These are phyloP conservation scores for Carcina quercana DNA, from an alignment of 2,888 invertebrate species.

Conservation along the genomic window DNA sequence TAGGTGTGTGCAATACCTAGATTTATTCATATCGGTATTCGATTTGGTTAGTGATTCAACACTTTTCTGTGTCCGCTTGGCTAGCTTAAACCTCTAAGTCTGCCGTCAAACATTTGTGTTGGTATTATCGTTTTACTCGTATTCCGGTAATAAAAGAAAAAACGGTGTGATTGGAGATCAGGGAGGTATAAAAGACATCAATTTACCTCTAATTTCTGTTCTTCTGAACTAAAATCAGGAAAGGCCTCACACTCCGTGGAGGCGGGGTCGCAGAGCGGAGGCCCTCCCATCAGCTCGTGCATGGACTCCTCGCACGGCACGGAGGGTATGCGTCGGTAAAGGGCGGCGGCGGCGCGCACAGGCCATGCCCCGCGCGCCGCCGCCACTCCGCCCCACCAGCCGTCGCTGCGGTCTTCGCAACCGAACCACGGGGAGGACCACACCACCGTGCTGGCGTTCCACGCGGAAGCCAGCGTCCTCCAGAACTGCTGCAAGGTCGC, in stretches of 20 bases:
- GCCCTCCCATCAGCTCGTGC: conserved; percentile 78
- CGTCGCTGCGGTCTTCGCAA: conserved; percentile 46
- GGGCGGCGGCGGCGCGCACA: conserved; percentile 73
- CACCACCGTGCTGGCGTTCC: conserved; percentile 60
- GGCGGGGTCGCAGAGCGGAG: conserved; percentile 46
- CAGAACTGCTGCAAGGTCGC: conserved; percentile 69
- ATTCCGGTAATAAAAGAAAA: no score
- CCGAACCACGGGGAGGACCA: conserved; percentile 68
- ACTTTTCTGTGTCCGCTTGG: no score
- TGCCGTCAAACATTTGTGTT: no score
- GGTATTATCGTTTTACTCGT: no score
- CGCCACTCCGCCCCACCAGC: conserved; percentile 65
- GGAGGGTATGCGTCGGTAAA: conserved; percentile 76
- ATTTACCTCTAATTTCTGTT: conserved; percentile 45
- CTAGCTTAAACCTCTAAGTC: no score
- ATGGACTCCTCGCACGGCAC: conserved; percentile 83
- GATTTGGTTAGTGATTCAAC: no score
- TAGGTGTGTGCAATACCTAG: no score
- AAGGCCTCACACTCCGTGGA: conserved; percentile 57
- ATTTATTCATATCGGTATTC: no score
- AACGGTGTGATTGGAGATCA: no score
- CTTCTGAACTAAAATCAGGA: conserved; percentile 31
- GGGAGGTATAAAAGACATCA: no score
- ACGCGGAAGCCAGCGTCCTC: conserved; percentile 65
- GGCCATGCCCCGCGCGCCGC: conserved; percentile 55